Conservation (phyloP, 2,113 vertebrate genomes). For the Neolamprologus variostigma region DNA sequence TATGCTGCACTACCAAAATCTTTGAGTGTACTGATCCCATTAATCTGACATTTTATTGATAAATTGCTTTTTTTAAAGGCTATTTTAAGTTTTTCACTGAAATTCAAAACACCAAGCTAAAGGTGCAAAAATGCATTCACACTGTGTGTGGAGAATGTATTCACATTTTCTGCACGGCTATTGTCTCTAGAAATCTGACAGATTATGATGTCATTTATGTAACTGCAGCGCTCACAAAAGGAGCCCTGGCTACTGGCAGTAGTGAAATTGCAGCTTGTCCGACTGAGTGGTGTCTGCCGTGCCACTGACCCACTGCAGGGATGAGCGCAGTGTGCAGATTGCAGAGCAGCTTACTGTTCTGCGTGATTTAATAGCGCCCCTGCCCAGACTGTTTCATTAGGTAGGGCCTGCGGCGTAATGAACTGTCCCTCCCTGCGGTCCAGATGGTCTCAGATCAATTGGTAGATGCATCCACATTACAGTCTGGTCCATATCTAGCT, state of each 20-base stretch:
- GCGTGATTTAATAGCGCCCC: slow-evolving; percentile 58
- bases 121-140: background rate
- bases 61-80: background rate
- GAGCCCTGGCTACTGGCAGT: background rate
- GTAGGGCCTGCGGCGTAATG: slow-evolving; percentile 52
- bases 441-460: slow-evolving; percentile 62
- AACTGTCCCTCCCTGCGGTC: slow-evolving; percentile 41
- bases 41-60: background rate
- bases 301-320: slow-evolving; percentile 60
- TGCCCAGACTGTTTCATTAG: slow-evolving; percentile 57
- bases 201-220: background rate
- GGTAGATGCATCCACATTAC: slow-evolving; percentile 7
- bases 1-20: background rate
- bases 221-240: background rate
- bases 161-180: background rate
- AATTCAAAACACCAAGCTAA: background rate
- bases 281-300: slow-evolving; percentile 34
- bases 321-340: slow-evolving; percentile 42
- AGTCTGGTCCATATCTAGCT: slow-evolving; percentile 14
- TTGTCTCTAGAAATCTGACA: background rate
- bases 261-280: background rate
- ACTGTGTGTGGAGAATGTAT: background rate
- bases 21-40: background rate
- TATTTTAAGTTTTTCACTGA: background rate
- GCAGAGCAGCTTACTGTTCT: slow-evolving; percentile 47